Conservation (phyloP, 2,888 invertebrate genomes). For the Cosmia trapezina region DNA sequence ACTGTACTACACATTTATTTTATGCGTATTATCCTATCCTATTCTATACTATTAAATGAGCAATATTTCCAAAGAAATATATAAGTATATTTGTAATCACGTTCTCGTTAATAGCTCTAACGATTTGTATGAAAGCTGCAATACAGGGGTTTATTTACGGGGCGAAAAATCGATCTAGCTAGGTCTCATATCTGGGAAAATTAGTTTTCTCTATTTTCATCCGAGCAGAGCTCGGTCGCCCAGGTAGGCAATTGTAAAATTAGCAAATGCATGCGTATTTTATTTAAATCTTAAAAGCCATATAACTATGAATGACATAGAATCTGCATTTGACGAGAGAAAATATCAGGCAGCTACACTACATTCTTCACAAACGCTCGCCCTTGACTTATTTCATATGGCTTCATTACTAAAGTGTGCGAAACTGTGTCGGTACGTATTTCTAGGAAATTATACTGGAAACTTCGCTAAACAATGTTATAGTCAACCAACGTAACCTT, state of each 20-base stretch:
- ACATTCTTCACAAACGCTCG: slow-evolving; percentile 8
- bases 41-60: too few species aligned
- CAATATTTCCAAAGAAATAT: too few species aligned
- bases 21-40: not conserved
- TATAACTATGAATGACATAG: not conserved
- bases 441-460: slow-evolving; percentile 14
- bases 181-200: too few species aligned
- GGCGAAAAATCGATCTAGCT: too few species aligned
- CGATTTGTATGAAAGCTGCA: too few species aligned
- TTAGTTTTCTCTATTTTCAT: not conserved
- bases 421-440: slow-evolving; percentile 4
- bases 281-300: not conserved
- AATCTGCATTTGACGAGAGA: slow-evolving; percentile 11
- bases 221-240: too few species aligned
- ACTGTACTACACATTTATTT: too few species aligned
- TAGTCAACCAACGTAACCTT: not conserved
- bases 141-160: too few species aligned
- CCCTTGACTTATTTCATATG: slow-evolving; percentile 39
- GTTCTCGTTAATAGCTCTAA: too few species aligned
- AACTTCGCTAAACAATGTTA: slow-evolving; percentile 11
- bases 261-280: not conserved
- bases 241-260: not conserved
- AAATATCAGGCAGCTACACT: slow-evolving; percentile 11
- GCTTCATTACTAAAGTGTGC: slow-evolving; percentile 27
- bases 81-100: too few species aligned